phyloP scores from a whole-genome alignment of 53 echinoderm and acorn worm species.

The Mesocentrotus franciscanus region DNA sequence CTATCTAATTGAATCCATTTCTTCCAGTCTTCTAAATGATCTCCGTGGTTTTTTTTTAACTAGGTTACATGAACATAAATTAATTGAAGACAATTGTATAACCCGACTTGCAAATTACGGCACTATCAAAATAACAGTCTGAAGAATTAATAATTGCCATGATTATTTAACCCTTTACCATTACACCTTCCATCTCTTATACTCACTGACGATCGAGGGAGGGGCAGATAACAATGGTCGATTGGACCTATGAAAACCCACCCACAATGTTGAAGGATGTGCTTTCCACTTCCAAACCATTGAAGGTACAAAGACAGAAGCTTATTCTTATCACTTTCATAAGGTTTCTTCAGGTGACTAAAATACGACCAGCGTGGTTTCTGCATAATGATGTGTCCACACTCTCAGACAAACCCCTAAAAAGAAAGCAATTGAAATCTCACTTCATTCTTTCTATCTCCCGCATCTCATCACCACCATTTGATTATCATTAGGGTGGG shows the following conservation, averaged over 20 bases:
- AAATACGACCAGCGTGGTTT: conserved; percentile 48
- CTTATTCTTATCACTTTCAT: conserved; percentile 43
- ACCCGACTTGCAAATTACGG: too few species aligned
- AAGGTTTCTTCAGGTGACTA: conserved; percentile 7
- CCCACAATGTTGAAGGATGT: conserved; percentile 33
- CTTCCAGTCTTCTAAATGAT: too few species aligned
- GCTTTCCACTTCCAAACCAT: neutral
- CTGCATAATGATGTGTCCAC: conserved; percentile 54
- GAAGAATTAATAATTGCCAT: too few species aligned
- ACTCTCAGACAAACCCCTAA: neutral
- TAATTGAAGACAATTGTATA: too few species aligned
- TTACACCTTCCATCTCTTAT: neutral
- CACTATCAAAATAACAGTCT: too few species aligned
- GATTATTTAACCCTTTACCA: neutral
- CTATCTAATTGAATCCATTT: too few species aligned
- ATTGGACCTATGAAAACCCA: neutral
- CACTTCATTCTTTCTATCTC: neutral
- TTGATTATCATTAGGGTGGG: conserved; percentile 49
- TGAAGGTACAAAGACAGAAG: neutral
- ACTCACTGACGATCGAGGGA: neutral
- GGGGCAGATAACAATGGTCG: neutral
- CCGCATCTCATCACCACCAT: neutral
- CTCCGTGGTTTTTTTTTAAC: too few species aligned
- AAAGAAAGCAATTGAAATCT: conserved; percentile 4
- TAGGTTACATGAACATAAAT: too few species aligned